phyloP scores from a whole-genome alignment of 2,797 vertebrate genomes.

The Typhlichthys eigenmanni region DNA sequence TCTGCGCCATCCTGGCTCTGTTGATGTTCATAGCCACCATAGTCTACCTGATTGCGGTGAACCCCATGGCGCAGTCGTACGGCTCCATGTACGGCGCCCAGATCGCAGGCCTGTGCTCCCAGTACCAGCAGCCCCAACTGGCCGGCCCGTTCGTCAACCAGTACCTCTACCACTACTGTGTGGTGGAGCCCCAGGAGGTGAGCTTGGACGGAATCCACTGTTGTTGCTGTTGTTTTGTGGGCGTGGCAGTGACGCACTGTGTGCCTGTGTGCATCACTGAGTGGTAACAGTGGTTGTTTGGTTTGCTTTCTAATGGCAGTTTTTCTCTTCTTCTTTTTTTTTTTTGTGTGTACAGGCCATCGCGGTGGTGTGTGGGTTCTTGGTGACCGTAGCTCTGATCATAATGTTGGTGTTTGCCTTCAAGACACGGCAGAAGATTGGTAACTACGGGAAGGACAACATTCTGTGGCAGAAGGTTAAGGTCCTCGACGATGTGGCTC shows the following conservation, averaged over 20 bases:
- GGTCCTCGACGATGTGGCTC: constrained; percentile 61
- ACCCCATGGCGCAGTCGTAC: constrained; percentile 84
- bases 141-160: constrained; percentile 78
- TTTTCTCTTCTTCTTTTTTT: not conserved
- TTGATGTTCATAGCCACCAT: constrained; percentile 87
- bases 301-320: not conserved
- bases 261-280: too few species aligned
- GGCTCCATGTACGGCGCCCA: constrained; percentile 79
- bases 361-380: constrained; percentile 86
- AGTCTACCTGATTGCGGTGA: constrained; percentile 87
- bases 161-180: constrained; percentile 92
- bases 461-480: constrained; percentile 85
- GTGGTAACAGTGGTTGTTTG: too few species aligned
- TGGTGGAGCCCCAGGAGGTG: constrained; percentile 93
- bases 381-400: constrained; percentile 80
- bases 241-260: too few species aligned
- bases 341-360: constrained; percentile 78
- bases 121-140: constrained; percentile 70
- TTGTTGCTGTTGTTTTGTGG: not conserved
- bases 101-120: constrained; percentile 80
- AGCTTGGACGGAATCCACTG: not conserved
- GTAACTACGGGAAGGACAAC: constrained; percentile 81
- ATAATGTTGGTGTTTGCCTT: constrained; percentile 89
- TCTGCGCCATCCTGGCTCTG: constrained; percentile 77
- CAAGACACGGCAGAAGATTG: constrained; percentile 84